Evolutionary conservation across 92 coral and sea anemone species (phyloP).

Genomic region (Virgularia gustaviana): DNA sequence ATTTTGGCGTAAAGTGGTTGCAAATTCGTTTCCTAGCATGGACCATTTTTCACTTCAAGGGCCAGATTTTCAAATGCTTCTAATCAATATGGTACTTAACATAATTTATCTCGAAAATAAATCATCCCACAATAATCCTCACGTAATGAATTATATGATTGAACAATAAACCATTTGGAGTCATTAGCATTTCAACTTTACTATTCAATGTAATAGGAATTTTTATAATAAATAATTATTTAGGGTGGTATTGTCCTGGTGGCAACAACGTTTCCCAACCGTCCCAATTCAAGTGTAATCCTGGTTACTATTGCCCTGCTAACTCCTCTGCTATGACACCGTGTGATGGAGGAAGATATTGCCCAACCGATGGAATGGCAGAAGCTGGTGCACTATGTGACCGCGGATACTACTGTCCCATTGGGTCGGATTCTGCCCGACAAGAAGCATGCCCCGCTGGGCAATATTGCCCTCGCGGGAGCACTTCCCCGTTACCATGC

Average conservation of each 20-base stretch:
- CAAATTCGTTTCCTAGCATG: too few species aligned
- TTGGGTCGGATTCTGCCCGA: conserved; percentile 64
- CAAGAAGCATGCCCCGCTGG: conserved; percentile 72
- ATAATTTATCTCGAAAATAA: too few species aligned
- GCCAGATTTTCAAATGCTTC: too few species aligned
- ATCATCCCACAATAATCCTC: too few species aligned
- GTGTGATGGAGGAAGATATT: conserved; percentile 76
- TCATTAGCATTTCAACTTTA: too few species aligned
- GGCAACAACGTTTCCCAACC: conserved; percentile 64
- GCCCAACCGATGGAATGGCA: conserved; percentile 55
- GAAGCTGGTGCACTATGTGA: conserved; percentile 66
- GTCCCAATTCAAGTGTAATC: conserved; percentile 50
- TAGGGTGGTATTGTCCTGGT: conserved; percentile 95
- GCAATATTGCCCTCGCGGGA: conserved; percentile 73
- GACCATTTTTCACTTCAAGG: too few species aligned
- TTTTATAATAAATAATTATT: too few species aligned
- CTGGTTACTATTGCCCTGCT: conserved; percentile 67
- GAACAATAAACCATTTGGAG: too few species aligned
- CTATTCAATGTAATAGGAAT: too few species aligned
- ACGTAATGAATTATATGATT: too few species aligned
- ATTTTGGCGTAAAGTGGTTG: too few species aligned
- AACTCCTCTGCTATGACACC: conserved; percentile 78
- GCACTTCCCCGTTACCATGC: conserved; percentile 62
- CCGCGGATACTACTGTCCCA: conserved; percentile 88
- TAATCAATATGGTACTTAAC: too few species aligned